Evolutionary conservation across 1,140 invertebrate species (phyloP), one percentile per base, ranked within the genome.

Genomic region (Eueides isabella): DNA sequence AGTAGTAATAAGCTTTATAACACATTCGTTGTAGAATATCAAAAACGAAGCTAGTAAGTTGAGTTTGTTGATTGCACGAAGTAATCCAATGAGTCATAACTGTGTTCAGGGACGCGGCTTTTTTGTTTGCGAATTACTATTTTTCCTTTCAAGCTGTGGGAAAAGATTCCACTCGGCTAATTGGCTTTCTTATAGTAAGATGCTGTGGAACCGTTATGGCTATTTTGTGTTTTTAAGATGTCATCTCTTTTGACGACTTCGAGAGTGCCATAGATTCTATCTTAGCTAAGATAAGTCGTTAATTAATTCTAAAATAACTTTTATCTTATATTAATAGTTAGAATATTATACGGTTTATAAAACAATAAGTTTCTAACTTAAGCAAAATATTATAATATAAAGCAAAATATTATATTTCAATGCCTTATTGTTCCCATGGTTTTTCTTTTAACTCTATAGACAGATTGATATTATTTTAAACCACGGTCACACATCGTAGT

Each of bases 41-140:
- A 23, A 55, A 55, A 55, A 23, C 5, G 7, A 66, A 29, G 23
- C 30, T 19, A 44, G 41, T 28, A 63, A 74, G 68, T 74, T 38
- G 66, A 74, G 72, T 74, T 68, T 74, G 35, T 48, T 68, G 72
- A 68, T 68, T 74, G 72, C 65, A 67, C 30, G 61, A 70, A 76
- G 48, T 26, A 55, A 55, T 23, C 23, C 48, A 55, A 55, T 55
- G 48, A 55, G 48, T 55, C 48, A 55, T 55, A 26, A 9, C n/a
- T 55, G 19, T 55, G 23, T 26, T 55, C 3, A 3, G 11, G 48
- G 11, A 9, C 48, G 19, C 48, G 19, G 19, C 23, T 55, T 55
- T 26, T 55, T 55, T 55, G 19, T 55, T 55, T 26, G 9, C 19
- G 19, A 55, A 23, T 55, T 26, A 26, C 48, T 55, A 55, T 55